Base-by-base conservation (phyloP, 1,140 invertebrate species). In the Magallana ariakensis region DNA sequence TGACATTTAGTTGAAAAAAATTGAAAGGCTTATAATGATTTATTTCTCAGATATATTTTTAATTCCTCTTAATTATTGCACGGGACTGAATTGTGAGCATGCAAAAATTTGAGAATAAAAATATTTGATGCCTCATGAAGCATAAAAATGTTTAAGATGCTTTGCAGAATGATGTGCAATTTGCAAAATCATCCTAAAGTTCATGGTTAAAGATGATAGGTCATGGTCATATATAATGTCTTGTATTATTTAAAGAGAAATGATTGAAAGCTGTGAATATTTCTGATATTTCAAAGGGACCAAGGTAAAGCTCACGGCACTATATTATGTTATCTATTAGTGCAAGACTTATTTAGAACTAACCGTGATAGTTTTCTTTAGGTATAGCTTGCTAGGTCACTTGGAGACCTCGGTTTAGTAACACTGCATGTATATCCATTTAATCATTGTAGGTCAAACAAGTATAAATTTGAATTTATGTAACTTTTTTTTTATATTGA, bases 1-100 rank as follows among this genome's bases (percentile, higher is more conserved):
- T 75, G 66, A 75, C 66, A 75, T 75, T 75, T 75, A 75, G 66
- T 11, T 75, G 66, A 62, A n/a, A 8, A 46, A 62, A 62, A 62
- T 19, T n/a, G 11, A 19, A 62, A 62, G 16, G 16, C 16, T 46
- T 2, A 46, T 4, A 62, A 62, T 62, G 58, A 75, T 75, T 75
- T 75, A 33, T 75, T 75, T 75, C 9, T 13, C 22, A 75, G 9
- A 26, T 75, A 26, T 11, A 9, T 11, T 13, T 11, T 15, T 26
- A 26, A 11, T 26, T 9, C 66, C 66, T 26, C 10, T 11, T 33
- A 10, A 26, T 26, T 75, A 46, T 46, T 46, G 33, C 33, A 46
- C 3, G 33, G 33, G 33, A 46, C 2, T 46, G 33, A 46, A 46
- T 46, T 46, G 33, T 46, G 33, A 46, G 33, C 33, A 46, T 46